Conservation (phyloP, 2,888 invertebrate genomes). For the Euplagia quadripunctaria region DNA sequence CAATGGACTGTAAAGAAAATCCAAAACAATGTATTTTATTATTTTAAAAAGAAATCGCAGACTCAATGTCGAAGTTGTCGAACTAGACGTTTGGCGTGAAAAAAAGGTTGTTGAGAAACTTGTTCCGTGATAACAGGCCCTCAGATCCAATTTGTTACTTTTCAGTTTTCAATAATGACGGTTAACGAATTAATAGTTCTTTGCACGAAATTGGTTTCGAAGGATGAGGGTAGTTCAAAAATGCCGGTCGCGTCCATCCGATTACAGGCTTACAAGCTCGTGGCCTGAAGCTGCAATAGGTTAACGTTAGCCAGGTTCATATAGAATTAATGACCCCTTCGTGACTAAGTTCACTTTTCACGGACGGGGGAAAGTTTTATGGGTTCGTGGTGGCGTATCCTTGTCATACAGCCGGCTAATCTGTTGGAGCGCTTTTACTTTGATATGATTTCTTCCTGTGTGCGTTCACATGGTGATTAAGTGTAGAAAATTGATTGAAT, state of each 20-base stretch:
- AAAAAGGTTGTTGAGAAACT: conserved; percentile 26
- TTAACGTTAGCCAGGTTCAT: conserved; percentile 59
- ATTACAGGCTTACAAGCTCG: conserved; percentile 63
- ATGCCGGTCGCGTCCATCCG: conserved; percentile 69
- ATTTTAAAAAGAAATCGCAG: conserved; percentile 44
- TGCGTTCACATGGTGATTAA: conserved; percentile 32
- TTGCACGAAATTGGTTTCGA: conserved; percentile 49
- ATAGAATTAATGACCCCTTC: conserved; percentile 75
- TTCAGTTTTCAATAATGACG: conserved; percentile 53
- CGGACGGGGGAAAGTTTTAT: conserved; percentile 79
- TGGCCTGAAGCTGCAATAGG: conserved; percentile 35
- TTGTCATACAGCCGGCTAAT: conserved; percentile 63
- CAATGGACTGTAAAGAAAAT: conserved; percentile 51
- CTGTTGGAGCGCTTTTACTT: conserved; percentile 60
- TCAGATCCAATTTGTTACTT: conserved; percentile 21
- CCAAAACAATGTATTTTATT: conserved; percentile 53
- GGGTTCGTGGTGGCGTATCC: conserved; percentile 63
- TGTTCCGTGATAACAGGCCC: conserved; percentile 32
- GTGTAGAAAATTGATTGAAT: conserved; percentile 54
- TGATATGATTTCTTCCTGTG: conserved; percentile 51
- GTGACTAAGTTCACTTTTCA: conserved; percentile 82
- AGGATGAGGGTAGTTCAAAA: conserved; percentile 45
- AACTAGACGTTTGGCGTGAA: conserved; percentile 31
- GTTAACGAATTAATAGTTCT: conserved; percentile 53
- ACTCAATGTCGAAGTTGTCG: conserved; percentile 32